Conservation (phyloP, 2,113 vertebrate species). For the Tragelaphus buxtoni region DNA sequence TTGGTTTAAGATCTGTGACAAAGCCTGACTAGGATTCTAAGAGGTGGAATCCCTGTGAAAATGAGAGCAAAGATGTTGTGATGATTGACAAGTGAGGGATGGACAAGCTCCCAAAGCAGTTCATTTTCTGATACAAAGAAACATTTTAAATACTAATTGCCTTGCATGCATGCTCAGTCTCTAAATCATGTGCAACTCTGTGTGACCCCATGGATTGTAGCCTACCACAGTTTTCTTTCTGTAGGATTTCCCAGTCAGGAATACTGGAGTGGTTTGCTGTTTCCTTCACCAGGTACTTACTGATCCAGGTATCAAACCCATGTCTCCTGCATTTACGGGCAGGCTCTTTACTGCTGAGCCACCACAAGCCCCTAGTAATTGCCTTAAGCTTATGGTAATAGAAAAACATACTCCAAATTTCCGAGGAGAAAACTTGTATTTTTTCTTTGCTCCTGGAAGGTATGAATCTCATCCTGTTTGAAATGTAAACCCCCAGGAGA, state of each 20-base stretch:
- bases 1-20: background rate
- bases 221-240: background rate
- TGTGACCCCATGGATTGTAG: background rate
- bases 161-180: background rate
- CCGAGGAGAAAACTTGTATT: background rate
- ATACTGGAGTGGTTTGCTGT: background rate
- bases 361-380: background rate
- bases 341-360: background rate
- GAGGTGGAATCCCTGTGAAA: background rate
- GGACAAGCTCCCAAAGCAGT: fast-evolving
- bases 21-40: background rate
- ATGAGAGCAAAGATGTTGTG: background rate
- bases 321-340: background rate
- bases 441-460: background rate
- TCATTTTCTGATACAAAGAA: background rate
- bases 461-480: background rate
- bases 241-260: background rate
- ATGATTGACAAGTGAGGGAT: background rate
- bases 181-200: background rate
- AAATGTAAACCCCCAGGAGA: background rate
- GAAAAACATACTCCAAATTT: background rate
- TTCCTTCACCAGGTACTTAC: background rate
- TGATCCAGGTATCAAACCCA: background rate
- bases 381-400: background rate
- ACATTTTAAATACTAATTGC: background rate